Conservation (phyloP, 2,888 invertebrate species). For the Metalampra italica region DNA sequence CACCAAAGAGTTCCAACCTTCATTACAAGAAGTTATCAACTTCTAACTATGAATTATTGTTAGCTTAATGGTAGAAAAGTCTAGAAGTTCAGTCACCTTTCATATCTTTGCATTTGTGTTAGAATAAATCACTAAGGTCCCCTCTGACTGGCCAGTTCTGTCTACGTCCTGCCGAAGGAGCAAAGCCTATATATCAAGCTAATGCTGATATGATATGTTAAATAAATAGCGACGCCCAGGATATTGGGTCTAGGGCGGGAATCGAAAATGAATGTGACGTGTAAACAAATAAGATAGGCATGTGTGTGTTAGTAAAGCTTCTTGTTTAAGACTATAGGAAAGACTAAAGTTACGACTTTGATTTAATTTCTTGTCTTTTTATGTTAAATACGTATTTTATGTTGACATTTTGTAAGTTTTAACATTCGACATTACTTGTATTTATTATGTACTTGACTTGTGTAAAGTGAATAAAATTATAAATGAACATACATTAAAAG, state of each 20-base stretch:
- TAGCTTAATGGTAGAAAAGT: background rate
- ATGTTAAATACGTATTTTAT: too few relatives aligned
- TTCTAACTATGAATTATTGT: too few relatives aligned
- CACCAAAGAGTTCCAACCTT: too few relatives aligned
- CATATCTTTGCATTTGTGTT: constrained; percentile 52
- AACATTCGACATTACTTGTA: too few relatives aligned
- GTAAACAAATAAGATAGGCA: constrained; percentile 43
- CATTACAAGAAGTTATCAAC: too few relatives aligned
- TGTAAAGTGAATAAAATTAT: too few relatives aligned
- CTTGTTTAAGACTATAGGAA: background rate
- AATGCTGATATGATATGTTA: constrained; percentile 77
- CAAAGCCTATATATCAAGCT: constrained; percentile 74
- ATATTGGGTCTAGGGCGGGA: constrained; percentile 58
- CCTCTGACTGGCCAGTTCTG: constrained; percentile 38
- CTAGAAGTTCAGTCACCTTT: background rate
- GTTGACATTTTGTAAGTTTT: too few relatives aligned
- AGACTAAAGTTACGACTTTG: too few relatives aligned
- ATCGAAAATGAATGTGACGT: constrained; percentile 60
- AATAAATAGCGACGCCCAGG: constrained; percentile 72
- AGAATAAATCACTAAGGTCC: constrained; percentile 57
- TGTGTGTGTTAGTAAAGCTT: constrained; percentile 7
- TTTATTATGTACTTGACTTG: too few relatives aligned
- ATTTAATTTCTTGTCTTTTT: too few relatives aligned
- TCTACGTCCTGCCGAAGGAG: constrained; percentile 44
- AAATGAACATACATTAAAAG: too few relatives aligned